Percentiles rank a stretch among this genome's conserved stretches.
These are phyloP conservation scores for Holocentrus rufus DNA, from an alignment of 2,797 vertebrate genomes.

Conservation along the genomic window DNA sequence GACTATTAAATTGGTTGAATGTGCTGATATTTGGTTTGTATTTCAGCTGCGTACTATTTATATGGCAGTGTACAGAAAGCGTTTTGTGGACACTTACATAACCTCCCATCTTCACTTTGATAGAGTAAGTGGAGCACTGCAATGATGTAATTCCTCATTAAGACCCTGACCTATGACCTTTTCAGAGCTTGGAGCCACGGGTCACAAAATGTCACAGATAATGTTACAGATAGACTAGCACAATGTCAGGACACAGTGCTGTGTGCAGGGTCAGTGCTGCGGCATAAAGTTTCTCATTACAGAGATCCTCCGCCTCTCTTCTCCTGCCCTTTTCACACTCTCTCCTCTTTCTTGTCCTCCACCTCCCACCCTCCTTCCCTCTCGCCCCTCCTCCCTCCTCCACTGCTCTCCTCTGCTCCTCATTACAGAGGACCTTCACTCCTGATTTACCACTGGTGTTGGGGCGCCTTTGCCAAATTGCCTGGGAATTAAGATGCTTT, in stretches of 20 bases:
- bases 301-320: conserved; percentile 39
- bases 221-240: conserved; percentile 24
- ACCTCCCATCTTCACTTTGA: not conserved
- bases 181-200: conserved; percentile 26
- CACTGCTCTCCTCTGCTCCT: conserved; percentile 3
- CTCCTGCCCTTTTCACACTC: not conserved
- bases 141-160: conserved; percentile 50
- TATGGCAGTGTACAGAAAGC: not conserved
- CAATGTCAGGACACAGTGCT: conserved; percentile 20
- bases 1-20: too few species aligned
- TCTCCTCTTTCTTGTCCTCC: conserved; percentile 13
- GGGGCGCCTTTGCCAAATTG: conserved; percentile 54
- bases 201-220: conserved; percentile 61
- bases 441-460: conserved; percentile 54
- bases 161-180: conserved; percentile 38
- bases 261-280: conserved; percentile 13
- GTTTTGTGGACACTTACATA: not conserved
- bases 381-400: not conserved
- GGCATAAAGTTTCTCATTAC: conserved; percentile 29
- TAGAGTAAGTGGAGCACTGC: conserved; percentile 10
- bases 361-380: not conserved
- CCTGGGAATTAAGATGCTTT: conserved; percentile 65
- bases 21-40: not conserved
- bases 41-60: not conserved
- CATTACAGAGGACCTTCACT: conserved; percentile 8